Evolutionary conservation across 2,888 invertebrate species (phyloP).

Genomic region (Ypsolopha sequella): DNA sequence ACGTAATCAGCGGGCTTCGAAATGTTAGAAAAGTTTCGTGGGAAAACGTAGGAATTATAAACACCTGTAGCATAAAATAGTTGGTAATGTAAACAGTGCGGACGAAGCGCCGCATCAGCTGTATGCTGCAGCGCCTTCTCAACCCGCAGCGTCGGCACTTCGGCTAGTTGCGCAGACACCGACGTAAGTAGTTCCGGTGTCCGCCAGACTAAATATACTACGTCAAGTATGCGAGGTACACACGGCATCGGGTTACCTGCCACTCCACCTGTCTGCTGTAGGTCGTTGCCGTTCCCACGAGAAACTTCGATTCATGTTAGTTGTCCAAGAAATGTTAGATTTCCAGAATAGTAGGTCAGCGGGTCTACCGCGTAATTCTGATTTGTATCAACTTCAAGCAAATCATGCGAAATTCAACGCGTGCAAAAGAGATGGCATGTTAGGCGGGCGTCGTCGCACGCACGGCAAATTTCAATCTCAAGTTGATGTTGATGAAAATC

Average conservation of each 20-base stretch:
- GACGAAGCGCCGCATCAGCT: not conserved
- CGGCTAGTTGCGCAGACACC: not conserved
- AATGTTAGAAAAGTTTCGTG: not conserved
- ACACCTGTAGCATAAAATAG: not conserved
- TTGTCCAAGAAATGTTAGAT: not conserved
- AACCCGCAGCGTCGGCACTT: not conserved
- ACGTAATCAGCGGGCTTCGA: not conserved
- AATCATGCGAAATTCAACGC: no score
- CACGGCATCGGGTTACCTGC: slow-evolving; percentile 8
- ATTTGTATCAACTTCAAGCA: no score
- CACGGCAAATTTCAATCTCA: no score
- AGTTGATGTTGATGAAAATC: no score
- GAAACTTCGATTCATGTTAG: slow-evolving; percentile 7
- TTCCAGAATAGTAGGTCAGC: not conserved
- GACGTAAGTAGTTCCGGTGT: slow-evolving; percentile 1
- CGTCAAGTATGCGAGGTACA: not conserved
- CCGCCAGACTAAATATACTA: slow-evolving; percentile 10
- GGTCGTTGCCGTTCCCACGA: slow-evolving; percentile 17
- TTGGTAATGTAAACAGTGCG: not conserved
- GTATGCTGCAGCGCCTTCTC: not conserved
- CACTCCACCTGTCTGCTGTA: slow-evolving; percentile 5
- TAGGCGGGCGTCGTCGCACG: no score
- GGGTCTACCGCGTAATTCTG: not conserved
- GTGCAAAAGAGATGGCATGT: no score
- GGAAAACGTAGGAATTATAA: not conserved